Evolutionary conservation across 2,113 vertebrate species (phyloP).

Genomic region (Sturnus vulgaris): DNA sequence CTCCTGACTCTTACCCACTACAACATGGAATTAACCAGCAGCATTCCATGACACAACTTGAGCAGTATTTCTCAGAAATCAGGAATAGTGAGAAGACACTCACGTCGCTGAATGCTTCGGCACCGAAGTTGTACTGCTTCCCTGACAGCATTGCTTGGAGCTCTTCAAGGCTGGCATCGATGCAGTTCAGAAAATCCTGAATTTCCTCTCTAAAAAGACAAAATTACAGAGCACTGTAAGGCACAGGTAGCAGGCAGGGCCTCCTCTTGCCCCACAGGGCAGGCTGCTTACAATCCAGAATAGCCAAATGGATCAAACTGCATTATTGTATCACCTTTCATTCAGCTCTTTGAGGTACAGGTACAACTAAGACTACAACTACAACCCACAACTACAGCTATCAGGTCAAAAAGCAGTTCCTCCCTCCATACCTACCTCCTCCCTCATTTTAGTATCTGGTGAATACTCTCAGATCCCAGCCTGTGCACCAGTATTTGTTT

Average conservation of each 20-base stretch:
- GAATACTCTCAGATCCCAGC: background rate
- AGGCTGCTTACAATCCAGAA: background rate
- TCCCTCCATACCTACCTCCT: background rate
- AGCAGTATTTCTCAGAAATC: background rate
- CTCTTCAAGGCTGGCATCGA: slow-evolving; percentile 60
- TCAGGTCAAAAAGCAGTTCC: background rate
- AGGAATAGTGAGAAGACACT: background rate
- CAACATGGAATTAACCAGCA: background rate
- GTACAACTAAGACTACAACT: background rate
- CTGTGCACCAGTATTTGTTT: background rate
- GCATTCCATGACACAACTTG: background rate
- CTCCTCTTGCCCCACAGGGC: background rate
- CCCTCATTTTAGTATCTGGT: background rate
- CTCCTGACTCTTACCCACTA: background rate
- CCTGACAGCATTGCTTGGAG: slow-evolving; percentile 59
- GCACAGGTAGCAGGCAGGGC: background rate
- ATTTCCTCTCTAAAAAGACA: slow-evolving; percentile 60
- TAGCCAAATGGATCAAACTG: fast-evolving
- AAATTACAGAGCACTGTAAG: background rate
- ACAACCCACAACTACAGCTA: background rate
- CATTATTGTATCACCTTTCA: background rate
- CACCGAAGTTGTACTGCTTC: slow-evolving; percentile 46
- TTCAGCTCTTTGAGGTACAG: background rate
- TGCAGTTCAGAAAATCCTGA: slow-evolving; percentile 65
- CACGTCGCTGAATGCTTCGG: slow-evolving; percentile 40